These are phyloP conservation scores for Euwallacea fornicatus DNA, from an alignment of 1,140 invertebrate genomes.

Conservation along the genomic window DNA sequence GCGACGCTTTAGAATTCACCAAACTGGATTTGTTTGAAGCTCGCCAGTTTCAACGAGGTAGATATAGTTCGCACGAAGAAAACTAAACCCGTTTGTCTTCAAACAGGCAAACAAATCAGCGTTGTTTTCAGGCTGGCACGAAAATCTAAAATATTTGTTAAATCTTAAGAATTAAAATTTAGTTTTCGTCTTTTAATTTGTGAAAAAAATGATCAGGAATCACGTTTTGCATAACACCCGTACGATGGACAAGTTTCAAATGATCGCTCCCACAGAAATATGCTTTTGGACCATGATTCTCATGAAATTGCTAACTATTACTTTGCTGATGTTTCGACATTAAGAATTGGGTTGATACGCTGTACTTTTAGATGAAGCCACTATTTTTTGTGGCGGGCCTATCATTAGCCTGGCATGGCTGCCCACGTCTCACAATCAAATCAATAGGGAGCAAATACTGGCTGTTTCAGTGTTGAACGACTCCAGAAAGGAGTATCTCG, in stretches of 20 bases:
- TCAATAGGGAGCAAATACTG: constrained; percentile 56
- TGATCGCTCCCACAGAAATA: too few species aligned
- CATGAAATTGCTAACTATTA: background rate
- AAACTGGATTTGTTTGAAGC: constrained; percentile 56
- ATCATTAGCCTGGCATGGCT: constrained; percentile 63
- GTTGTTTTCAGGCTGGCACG: too few species aligned
- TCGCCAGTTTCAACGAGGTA: constrained; percentile 33
- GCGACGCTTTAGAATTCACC: constrained; percentile 50
- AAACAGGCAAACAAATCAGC: too few species aligned
- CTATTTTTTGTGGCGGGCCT: constrained; percentile 65
- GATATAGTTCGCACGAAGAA: constrained; percentile 14
- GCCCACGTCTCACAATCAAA: constrained; percentile 51
- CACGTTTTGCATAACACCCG: too few species aligned
- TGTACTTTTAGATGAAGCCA: constrained; percentile 49
- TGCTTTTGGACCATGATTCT: too few species aligned
- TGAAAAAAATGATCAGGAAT: too few species aligned
- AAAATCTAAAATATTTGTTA: too few species aligned
- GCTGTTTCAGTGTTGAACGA: constrained; percentile 58
- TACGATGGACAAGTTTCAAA: too few species aligned
- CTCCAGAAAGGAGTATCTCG: constrained; percentile 54
- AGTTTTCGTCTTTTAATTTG: too few species aligned
- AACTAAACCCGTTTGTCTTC: too few species aligned
- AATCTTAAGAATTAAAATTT: too few species aligned
- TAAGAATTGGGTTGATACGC: background rate
- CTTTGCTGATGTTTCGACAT: background rate